Conservation (phyloP, 1,140 invertebrate genomes). For the Tetranychus cinnabarinus region DNA sequence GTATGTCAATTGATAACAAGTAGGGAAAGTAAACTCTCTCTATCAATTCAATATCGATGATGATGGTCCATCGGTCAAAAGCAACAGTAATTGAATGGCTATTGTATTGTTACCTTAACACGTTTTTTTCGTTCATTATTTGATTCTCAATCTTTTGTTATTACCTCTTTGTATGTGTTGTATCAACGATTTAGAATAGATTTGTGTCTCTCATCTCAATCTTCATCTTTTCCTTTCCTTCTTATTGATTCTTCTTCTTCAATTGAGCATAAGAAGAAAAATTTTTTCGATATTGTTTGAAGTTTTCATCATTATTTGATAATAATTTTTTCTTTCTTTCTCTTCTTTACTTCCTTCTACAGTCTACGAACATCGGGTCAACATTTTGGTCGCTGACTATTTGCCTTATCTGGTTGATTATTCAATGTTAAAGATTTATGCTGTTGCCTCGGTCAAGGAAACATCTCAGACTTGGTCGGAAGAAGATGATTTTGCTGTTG, state of each 20-base stretch:
- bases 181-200: not conserved
- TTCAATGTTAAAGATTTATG: constrained; percentile 59
- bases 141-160: too few species aligned
- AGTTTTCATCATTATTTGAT: too few species aligned
- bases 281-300: too few species aligned
- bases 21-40: too few species aligned
- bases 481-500: constrained; percentile 46
- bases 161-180: not conserved
- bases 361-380: constrained; percentile 28
- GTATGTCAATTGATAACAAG: too few species aligned
- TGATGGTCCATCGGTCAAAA: too few species aligned
- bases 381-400: constrained; percentile 56
- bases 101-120: too few species aligned
- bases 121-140: too few species aligned
- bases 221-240: not conserved
- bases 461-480: constrained; percentile 68
- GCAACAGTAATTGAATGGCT: too few species aligned
- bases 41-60: too few species aligned
- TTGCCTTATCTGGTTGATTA: constrained; percentile 45
- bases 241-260: not conserved
- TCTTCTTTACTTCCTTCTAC: not conserved
- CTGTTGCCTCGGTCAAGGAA: constrained; percentile 49
- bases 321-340: not conserved
- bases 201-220: not conserved
- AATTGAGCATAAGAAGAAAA: too few species aligned